Percentiles rank a stretch among this genome's conserved stretches.
phyloP scores from a whole-genome alignment of 1,140 invertebrate genomes.

The Lepidurus couesii region DNA sequence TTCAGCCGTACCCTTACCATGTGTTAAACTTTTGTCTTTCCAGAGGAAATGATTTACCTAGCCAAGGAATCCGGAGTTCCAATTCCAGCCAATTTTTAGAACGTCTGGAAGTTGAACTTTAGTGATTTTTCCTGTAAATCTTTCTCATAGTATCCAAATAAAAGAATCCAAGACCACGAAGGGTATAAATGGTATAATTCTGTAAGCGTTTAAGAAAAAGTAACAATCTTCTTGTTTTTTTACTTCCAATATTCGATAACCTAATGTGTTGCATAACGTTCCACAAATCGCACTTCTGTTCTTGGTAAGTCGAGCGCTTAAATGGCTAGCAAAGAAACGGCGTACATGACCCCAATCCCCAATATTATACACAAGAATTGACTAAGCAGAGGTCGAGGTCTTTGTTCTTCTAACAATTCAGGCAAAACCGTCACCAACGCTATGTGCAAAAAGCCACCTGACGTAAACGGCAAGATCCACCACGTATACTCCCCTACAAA shows the following conservation, averaged over 20 bases:
- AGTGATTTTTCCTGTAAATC: constrained; percentile 1
- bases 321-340: background rate
- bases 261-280: background rate
- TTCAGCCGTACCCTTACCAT: background rate
- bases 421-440: constrained; percentile 88
- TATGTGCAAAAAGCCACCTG: constrained; percentile 94
- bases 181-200: constrained; percentile 4
- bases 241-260: background rate
- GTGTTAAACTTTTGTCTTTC: too few relatives aligned
- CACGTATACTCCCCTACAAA: constrained; percentile 71
- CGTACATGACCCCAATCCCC: background rate
- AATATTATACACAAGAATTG: constrained; percentile 35
- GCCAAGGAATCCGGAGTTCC: constrained; percentile 43
- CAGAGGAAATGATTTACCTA: constrained; percentile 43
- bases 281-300: background rate
- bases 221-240: background rate
- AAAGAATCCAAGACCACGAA: background rate
- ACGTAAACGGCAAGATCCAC: constrained; percentile 94
- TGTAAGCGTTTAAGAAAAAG: constrained; percentile 1
- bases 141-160: background rate
- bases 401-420: constrained; percentile 49
- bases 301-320: background rate
- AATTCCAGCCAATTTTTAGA: constrained; percentile 43
- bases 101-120: background rate
- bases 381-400: constrained; percentile 39